These are phyloP conservation scores for Alligator mississippiensis DNA, from an alignment of 2,113 vertebrate genomes.

Conservation along the genomic window DNA sequence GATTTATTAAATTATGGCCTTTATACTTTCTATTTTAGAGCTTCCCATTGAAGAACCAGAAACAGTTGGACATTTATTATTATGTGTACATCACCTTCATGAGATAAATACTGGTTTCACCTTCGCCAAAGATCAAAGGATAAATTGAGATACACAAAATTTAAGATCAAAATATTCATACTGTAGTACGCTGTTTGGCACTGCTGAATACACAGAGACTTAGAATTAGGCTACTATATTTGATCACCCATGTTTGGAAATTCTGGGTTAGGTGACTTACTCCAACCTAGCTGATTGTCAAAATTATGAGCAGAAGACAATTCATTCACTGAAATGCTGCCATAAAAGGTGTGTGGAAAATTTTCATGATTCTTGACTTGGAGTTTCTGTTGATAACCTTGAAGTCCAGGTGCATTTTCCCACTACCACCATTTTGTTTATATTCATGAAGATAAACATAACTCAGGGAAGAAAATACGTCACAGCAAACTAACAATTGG, in stretches of 20 bases:
- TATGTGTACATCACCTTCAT: neutral
- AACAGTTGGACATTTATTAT: neutral
- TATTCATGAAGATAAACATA: neutral
- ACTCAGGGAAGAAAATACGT: neutral
- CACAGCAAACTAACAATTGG: neutral
- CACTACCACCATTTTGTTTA: neutral
- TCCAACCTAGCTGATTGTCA: neutral
- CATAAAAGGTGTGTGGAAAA: neutral
- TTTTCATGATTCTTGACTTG: neutral
- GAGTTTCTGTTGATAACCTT: neutral
- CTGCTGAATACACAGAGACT: neutral
- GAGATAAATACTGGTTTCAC: neutral
- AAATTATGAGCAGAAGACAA: neutral
- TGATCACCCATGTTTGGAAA: neutral
- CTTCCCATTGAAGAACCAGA: neutral
- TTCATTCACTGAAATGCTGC: neutral
- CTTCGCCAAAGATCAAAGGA: neutral
- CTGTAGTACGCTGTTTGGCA: neutral
- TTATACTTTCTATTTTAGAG: neutral
- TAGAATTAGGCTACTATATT: neutral
- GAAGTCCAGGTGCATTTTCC: neutral
- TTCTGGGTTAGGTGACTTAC: neutral
- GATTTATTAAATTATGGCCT: neutral
- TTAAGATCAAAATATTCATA: neutral
- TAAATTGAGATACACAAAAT: neutral